These are phyloP conservation scores for Acrobasis suavella DNA, from an alignment of 2,888 invertebrate genomes.

Conservation along the genomic window DNA sequence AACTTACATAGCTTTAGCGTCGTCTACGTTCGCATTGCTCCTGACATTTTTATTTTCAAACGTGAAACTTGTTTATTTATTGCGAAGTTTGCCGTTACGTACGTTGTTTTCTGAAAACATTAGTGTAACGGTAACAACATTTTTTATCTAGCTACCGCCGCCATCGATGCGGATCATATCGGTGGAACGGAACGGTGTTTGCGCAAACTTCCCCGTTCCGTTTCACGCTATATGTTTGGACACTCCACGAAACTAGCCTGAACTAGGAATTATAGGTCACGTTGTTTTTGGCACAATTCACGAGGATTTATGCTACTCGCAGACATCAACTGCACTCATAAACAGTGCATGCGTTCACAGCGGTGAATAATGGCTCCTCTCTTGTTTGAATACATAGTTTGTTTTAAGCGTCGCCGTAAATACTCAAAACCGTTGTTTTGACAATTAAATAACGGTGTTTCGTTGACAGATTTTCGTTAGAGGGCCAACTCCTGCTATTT, in stretches of 20 bases:
- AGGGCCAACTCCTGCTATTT: background rate
- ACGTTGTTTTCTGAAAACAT: slow-evolving; percentile 21
- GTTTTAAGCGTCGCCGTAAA: slow-evolving; percentile 23
- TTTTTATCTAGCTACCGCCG: slow-evolving; percentile 23
- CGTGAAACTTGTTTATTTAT: slow-evolving; percentile 10
- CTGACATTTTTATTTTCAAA: slow-evolving; percentile 14
- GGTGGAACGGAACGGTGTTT: slow-evolving; percentile 48
- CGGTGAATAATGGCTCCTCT: slow-evolving; percentile 58
- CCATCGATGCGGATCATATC: slow-evolving; percentile 47
- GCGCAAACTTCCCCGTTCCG: slow-evolving; percentile 48
- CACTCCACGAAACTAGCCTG: slow-evolving; percentile 50
- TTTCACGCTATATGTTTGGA: slow-evolving; percentile 48
- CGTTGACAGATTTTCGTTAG: background rate
- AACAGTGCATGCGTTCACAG: slow-evolving; percentile 63
- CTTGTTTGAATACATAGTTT: slow-evolving; percentile 60
- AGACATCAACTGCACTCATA: slow-evolving; percentile 75
- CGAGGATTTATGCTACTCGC: slow-evolving; percentile 66
- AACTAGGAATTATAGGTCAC: slow-evolving; percentile 52
- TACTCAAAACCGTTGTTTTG: slow-evolving; percentile 15
- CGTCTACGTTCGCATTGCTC: slow-evolving; percentile 5
- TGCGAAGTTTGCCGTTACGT: slow-evolving; percentile 6
- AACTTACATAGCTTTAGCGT: slow-evolving; percentile 15
- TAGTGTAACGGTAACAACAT: slow-evolving; percentile 18
- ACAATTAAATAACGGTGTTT: slow-evolving; percentile 12
- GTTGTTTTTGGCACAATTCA: slow-evolving; percentile 66